These are phyloP conservation scores for Lepidurus arcticus DNA, from an alignment of 1,140 invertebrate genomes.

Conservation along the genomic window DNA sequence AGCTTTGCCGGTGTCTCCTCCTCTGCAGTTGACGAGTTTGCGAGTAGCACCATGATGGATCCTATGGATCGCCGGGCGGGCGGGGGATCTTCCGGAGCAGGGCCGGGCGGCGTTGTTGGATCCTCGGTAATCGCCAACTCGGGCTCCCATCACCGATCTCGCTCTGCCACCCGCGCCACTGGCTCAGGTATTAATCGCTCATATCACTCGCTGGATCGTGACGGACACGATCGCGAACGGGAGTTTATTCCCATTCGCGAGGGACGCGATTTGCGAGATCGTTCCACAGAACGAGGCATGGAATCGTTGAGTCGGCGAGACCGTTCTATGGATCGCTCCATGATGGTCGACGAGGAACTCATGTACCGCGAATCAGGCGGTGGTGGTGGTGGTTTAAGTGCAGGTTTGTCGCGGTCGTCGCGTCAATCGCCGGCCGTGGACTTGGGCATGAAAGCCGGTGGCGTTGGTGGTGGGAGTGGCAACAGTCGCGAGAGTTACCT, in stretches of 20 bases:
- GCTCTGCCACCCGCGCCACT: conserved; percentile 50
- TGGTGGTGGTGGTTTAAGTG: conserved; percentile 32
- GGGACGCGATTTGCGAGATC: conserved; percentile 51
- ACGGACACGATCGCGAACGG: conserved; percentile 56
- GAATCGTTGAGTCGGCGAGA: conserved; percentile 45
- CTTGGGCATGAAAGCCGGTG: conserved; percentile 43
- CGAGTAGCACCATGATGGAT: conserved; percentile 32
- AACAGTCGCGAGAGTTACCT: conserved; percentile 58
- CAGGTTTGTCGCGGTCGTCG: conserved; percentile 48
- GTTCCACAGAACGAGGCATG: conserved; percentile 52
- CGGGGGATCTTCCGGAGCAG: conserved; percentile 50
- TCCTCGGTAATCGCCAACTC: conserved; percentile 45
- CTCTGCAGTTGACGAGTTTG: background rate
- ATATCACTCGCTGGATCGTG: conserved; percentile 69
- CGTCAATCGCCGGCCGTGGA: conserved; percentile 67
- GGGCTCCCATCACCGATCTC: conserved; percentile 55
- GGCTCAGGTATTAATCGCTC: conserved; percentile 50
- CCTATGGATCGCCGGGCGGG: conserved; percentile 33
- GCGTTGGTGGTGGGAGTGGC: conserved; percentile 37
- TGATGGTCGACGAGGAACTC: conserved; percentile 29
- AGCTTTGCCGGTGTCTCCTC: background rate
- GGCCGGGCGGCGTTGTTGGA: conserved; percentile 47
- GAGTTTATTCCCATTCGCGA: conserved; percentile 76
- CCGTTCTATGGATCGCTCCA: conserved; percentile 54
- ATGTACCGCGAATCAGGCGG: conserved; percentile 36